A percentile compares a stretch with the other conserved stretches of the same genome.
Conservation (phyloP, 1,140 invertebrate genomes). For the Papilio helenus region DNA sequence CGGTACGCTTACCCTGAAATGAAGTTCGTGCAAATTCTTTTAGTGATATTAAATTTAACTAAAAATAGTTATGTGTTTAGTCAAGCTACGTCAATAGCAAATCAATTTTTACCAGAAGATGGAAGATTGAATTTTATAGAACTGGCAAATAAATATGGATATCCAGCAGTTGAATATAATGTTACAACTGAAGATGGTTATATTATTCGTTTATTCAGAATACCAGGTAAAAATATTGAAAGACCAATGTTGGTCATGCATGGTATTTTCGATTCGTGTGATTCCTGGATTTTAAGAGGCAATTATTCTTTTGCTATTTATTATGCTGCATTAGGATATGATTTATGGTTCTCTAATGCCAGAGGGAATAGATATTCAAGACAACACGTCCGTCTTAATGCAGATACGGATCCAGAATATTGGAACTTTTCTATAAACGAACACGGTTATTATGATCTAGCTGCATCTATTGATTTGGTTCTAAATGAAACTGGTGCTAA, state of each 20-base stretch:
- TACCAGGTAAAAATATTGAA: conserved; percentile 25
- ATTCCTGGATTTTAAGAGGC: conserved; percentile 35
- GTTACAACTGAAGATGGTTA: conserved; percentile 41
- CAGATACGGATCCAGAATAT: conserved; percentile 42
- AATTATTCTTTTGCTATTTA: conserved; percentile 28
- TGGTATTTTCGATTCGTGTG: conserved; percentile 27
- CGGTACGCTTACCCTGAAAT: background rate
- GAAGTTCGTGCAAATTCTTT: background rate
- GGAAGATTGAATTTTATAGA: conserved; percentile 32
- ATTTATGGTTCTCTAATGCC: conserved; percentile 44
- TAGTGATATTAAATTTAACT: background rate
- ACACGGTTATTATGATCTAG: conserved; percentile 44
- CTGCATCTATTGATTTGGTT: conserved; percentile 68
- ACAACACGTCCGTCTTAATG: conserved; percentile 42
- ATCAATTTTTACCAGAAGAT: conserved; percentile 32
- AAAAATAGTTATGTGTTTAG: background rate
- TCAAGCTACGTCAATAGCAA: conserved; percentile 23
- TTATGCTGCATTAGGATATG: conserved; percentile 40
- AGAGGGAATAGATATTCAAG: conserved; percentile 49
- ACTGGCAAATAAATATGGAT: conserved; percentile 35
- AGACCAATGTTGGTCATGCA: conserved; percentile 28
- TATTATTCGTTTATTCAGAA: conserved; percentile 23
- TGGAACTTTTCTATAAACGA: conserved; percentile 51
- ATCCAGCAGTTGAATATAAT: conserved; percentile 24
- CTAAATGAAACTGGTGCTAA: conserved; percentile 86